Conservation (phyloP, 1,140 invertebrate genomes). For the Copidosoma floridanum region DNA sequence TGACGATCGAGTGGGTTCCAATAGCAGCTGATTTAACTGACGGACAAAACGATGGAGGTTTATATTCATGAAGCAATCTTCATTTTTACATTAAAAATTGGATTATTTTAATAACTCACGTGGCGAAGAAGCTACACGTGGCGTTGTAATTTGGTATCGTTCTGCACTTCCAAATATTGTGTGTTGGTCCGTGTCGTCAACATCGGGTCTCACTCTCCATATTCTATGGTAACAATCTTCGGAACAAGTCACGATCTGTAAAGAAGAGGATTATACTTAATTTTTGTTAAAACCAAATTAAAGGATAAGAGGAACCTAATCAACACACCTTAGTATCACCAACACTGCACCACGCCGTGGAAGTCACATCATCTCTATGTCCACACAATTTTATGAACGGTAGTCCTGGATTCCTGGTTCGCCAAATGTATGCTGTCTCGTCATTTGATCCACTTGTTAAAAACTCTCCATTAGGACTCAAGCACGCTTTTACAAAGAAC, state of each 20-base stretch:
- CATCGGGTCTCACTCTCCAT: conserved; percentile 67
- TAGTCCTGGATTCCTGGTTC: conserved; percentile 61
- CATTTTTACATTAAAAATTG: background rate
- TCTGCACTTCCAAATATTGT: conserved; percentile 60
- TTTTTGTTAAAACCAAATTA: background rate
- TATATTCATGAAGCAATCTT: conserved; percentile 6
- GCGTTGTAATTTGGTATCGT: background rate
- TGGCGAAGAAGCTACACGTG: too few relatives aligned
- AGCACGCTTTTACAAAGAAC: conserved; percentile 79
- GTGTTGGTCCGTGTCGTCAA: conserved; percentile 53
- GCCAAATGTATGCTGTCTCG: conserved; percentile 82
- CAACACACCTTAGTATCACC: conserved; percentile 55
- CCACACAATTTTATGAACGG: conserved; percentile 70
- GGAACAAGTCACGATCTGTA: conserved; percentile 73
- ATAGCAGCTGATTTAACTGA: too few relatives aligned
- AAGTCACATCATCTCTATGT: conserved; percentile 80
- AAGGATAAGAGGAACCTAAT: background rate
- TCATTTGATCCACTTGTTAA: conserved; percentile 82
- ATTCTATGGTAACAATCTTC: conserved; percentile 77
- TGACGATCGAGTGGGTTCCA: too few relatives aligned
- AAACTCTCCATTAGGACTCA: conserved; percentile 79
- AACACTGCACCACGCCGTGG: conserved; percentile 72
- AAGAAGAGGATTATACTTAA: background rate
- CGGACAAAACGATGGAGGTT: too few relatives aligned
- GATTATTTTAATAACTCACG: background rate